Percentiles rank a stretch among this genome's conserved stretches.
Conservation (phyloP, 1,140 invertebrate species). For the Melipona quadrifasciata region DNA sequence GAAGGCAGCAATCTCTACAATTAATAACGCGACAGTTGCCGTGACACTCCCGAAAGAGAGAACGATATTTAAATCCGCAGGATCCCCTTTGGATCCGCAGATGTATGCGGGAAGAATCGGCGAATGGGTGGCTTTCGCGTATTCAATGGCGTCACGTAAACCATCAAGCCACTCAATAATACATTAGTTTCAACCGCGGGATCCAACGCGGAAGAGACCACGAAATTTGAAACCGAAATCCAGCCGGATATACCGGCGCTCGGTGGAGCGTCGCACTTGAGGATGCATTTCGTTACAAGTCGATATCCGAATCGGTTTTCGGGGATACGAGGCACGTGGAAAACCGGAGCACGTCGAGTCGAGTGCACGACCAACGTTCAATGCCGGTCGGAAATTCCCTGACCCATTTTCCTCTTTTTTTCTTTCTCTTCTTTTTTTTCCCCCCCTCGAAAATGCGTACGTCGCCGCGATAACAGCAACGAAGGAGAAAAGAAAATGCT, state of each 20-base stretch:
- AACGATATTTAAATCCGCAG: neutral
- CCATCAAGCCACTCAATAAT: neutral
- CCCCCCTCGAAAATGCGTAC: neutral
- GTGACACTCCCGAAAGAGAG: neutral
- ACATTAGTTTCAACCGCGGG: neutral
- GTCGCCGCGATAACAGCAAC: neutral
- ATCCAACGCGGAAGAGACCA: neutral
- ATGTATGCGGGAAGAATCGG: neutral
- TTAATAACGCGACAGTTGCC: neutral
- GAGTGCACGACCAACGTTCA: neutral
- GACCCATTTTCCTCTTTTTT: neutral
- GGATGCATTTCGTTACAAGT: constrained; percentile 1
- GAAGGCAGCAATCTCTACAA: neutral
- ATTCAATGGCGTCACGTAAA: neutral
- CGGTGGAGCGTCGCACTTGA: neutral
- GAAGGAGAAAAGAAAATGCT: neutral
- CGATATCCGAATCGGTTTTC: constrained; percentile 13
- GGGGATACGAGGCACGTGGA: neutral
- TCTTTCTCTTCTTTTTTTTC: too few species aligned
- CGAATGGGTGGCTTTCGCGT: neutral
- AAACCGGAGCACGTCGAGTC: neutral
- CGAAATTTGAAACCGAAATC: neutral
- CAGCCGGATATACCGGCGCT: neutral
- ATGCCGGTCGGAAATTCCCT: neutral
- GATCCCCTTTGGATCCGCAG: neutral